These are phyloP conservation scores for Elaphurus davidianus DNA, from an alignment of 2,113 vertebrate genomes.

Conservation along the genomic window DNA sequence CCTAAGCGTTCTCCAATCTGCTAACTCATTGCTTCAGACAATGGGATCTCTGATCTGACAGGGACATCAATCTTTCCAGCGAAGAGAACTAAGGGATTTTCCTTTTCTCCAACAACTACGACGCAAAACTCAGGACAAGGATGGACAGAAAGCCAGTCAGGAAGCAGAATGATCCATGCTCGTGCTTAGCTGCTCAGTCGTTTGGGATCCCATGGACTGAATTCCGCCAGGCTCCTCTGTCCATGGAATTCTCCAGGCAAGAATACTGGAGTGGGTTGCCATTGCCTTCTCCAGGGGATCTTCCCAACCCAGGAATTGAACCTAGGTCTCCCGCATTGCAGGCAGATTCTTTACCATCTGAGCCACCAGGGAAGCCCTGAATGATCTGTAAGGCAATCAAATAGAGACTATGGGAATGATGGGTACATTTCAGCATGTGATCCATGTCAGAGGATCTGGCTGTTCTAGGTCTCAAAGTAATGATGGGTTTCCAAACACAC, in stretches of 20 bases:
- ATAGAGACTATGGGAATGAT: neutral
- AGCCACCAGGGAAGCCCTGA: neutral
- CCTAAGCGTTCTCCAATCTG: neutral
- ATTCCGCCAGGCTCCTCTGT: neutral
- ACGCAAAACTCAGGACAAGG: neutral
- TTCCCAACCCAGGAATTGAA: accelerated
- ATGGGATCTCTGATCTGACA: neutral
- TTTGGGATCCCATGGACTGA: neutral
- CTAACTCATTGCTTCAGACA: neutral
- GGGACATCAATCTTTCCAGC: neutral
- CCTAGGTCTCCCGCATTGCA: neutral
- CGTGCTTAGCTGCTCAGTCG: neutral
- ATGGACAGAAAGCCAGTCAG: neutral
- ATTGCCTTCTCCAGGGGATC: neutral
- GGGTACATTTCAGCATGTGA: neutral
- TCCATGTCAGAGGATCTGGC: neutral
- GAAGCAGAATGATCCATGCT: neutral
- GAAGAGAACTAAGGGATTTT: neutral
- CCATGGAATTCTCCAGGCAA: neutral
- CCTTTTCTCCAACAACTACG: neutral
- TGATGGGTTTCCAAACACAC: neutral
- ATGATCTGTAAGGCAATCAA: neutral
- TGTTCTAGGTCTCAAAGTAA: neutral
- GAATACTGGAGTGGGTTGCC: neutral
- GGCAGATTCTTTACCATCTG: neutral